Percentiles rank a stretch among this genome's conserved stretches.
Evolutionary conservation across 2,888 invertebrate species (phyloP).

Genomic region (Spodoptera picta): DNA sequence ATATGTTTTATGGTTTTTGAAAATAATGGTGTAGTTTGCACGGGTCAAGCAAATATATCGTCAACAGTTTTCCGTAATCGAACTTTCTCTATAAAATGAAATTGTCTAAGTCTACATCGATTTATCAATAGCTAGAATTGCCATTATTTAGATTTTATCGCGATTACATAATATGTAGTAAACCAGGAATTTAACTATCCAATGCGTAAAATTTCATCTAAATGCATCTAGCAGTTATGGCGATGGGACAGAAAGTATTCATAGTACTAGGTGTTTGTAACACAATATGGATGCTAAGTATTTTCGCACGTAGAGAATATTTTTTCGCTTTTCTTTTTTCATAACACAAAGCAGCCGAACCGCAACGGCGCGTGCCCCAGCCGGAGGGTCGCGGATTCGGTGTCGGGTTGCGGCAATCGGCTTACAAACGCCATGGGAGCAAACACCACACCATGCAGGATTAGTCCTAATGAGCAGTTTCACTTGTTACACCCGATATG

Average conservation of each 20-base stretch:
- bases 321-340: slow-evolving; percentile 24
- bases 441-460: slow-evolving; percentile 71
- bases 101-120: too few species aligned
- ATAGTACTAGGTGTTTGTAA: not conserved
- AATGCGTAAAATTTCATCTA: too few species aligned
- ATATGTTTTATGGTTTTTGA: not conserved
- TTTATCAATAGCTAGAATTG: too few species aligned
- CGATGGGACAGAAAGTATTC: not conserved
- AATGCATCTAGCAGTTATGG: too few species aligned
- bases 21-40: too few species aligned
- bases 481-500: slow-evolving; percentile 55
- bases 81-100: too few species aligned
- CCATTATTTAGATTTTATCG: too few species aligned
- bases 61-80: too few species aligned
- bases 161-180: too few species aligned
- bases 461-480: slow-evolving; percentile 78
- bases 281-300: too few species aligned
- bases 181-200: too few species aligned
- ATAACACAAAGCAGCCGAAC: slow-evolving; percentile 50
- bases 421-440: slow-evolving; percentile 81
- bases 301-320: slow-evolving; percentile 2
- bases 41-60: too few species aligned
- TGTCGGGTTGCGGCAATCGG: slow-evolving; percentile 84
- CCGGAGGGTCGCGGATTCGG: slow-evolving; percentile 75
- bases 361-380: slow-evolving; percentile 63